Percentiles rank a stretch among this genome's conserved stretches.
Conservation (phyloP, 2,113 vertebrate genomes). For the Cochlearius cochlearius region DNA sequence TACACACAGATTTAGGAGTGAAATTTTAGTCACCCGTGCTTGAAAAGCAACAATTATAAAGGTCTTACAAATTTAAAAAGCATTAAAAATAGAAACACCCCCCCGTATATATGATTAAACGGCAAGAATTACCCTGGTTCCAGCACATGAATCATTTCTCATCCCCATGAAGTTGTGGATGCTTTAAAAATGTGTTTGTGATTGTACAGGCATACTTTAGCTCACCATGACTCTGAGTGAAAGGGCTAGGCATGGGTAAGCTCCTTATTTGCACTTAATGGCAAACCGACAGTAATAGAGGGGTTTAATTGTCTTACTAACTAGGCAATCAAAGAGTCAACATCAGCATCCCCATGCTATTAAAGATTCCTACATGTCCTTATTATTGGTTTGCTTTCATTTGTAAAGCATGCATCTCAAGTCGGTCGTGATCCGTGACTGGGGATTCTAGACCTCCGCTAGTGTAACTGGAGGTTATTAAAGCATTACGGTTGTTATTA, state of each 20-base stretch:
- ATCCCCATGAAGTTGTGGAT: background rate
- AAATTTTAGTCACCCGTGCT: background rate
- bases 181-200: background rate
- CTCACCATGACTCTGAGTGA: background rate
- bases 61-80: background rate
- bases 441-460: background rate
- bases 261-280: background rate
- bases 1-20: background rate
- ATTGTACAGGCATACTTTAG: background rate
- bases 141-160: background rate
- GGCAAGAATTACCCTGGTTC: background rate
- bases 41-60: background rate
- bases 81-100: background rate
- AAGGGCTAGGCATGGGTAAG: background rate
- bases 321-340: background rate
- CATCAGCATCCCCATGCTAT: background rate
- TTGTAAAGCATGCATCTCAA: background rate
- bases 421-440: background rate
- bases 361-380: background rate
- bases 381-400: background rate
- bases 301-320: background rate
- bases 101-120: background rate
- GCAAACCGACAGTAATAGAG: background rate
- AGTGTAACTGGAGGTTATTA: background rate
- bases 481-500: background rate